These are phyloP conservation scores for Apogon talboti DNA, from an alignment of 2,797 vertebrate genomes.

Conservation along the genomic window DNA sequence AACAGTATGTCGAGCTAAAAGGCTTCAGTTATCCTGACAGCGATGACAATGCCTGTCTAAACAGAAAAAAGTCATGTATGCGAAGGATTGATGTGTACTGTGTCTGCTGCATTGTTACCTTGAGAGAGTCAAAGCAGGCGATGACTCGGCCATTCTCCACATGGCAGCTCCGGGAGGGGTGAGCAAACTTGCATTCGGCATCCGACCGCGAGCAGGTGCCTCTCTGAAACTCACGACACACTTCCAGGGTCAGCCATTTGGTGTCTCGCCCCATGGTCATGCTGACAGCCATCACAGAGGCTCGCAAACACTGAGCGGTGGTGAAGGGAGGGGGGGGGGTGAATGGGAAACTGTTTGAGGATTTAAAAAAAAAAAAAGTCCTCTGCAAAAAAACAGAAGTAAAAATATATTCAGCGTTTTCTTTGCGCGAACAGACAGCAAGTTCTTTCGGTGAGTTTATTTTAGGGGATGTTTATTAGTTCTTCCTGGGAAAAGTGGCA, in stretches of 20 bases:
- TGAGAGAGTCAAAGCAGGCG: constrained; percentile 98
- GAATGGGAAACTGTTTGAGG: constrained; percentile 51
- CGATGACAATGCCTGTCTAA: constrained; percentile 11
- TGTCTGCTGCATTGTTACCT: constrained; percentile 86
- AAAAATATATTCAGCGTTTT: constrained; percentile 44
- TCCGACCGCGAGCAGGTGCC: constrained; percentile 96
- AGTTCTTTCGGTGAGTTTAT: constrained; percentile 54
- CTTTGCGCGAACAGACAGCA: constrained; percentile 28
- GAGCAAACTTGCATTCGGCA: constrained; percentile 97
- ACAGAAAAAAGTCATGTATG: constrained; percentile 20
- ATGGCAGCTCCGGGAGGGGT: constrained; percentile 96
- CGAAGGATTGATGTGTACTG: constrained; percentile 6
- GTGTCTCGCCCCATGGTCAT: constrained; percentile 96
- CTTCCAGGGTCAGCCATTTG: constrained; percentile 99
- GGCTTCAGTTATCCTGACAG: constrained; percentile 1
- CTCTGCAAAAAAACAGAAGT: constrained; percentile 32
- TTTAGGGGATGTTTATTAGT: constrained; percentile 60
- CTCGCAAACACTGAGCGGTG: constrained; percentile 39
- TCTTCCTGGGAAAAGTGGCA: constrained; percentile 73
- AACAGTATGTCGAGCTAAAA: constrained; percentile 4
- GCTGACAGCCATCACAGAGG: constrained; percentile 87
- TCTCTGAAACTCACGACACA: constrained; percentile 98
- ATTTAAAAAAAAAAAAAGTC: constrained; percentile 33
- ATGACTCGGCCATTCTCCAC: constrained; percentile 99
- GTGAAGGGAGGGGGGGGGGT: not conserved